Conservation (phyloP, 2,797 vertebrate genomes). For the Arctocebus calabarensis region DNA sequence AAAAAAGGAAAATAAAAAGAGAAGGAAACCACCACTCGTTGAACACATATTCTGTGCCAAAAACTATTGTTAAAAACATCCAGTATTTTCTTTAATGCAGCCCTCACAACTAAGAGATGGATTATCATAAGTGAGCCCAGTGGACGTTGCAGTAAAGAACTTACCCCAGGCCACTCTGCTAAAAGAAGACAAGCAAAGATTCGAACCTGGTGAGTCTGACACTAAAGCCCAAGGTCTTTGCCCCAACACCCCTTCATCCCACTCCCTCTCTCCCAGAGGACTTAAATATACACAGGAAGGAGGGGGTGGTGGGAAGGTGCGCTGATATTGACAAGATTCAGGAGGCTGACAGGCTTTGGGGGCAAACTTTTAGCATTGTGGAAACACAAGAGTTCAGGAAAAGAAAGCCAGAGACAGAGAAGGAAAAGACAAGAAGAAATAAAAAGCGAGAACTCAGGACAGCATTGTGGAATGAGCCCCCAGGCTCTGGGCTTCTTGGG, state of each 20-base stretch:
- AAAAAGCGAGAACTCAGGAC: background rate
- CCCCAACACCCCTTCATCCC: background rate
- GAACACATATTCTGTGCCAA: background rate
- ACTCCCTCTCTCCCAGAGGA: background rate
- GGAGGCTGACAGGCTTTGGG: background rate
- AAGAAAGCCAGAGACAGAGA: background rate
- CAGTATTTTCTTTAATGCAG: background rate
- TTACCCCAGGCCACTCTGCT: background rate
- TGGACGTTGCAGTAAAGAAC: background rate
- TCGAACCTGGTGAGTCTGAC: background rate
- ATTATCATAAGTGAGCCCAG: background rate
- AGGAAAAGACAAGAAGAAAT: background rate
- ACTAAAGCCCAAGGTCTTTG: background rate
- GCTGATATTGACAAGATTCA: background rate
- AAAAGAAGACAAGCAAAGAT: background rate
- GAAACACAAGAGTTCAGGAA: background rate
- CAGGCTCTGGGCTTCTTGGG: background rate
- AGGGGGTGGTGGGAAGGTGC: rapidly evolving
- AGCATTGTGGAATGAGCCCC: background rate
- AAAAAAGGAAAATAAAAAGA: background rate
- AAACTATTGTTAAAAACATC: background rate
- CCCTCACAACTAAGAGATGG: background rate
- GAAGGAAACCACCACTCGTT: background rate
- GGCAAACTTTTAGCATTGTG: background rate
- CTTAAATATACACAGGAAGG: background rate